phyloP scores from a whole-genome alignment of 2,888 invertebrate genomes.

The Euzophera pinguis region DNA sequence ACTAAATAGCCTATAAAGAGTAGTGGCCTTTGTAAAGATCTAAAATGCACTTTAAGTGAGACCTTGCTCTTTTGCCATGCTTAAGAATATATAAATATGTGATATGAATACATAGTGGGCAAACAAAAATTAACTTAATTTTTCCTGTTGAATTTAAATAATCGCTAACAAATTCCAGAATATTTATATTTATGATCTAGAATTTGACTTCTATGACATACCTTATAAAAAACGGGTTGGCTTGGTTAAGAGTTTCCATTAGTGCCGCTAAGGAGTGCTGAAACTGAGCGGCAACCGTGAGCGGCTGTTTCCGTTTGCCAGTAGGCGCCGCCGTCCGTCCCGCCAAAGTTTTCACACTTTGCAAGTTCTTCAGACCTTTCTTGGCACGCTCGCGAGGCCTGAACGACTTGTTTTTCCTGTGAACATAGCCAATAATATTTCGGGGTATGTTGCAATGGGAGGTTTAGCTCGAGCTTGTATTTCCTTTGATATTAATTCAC shows the following conservation, averaged over 20 bases:
- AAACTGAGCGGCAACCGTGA: constrained; percentile 97
- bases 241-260: constrained; percentile 95
- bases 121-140: no score
- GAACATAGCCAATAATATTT: constrained; percentile 15
- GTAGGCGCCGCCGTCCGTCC: constrained; percentile 84
- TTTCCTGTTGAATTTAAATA: no score
- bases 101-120: no score
- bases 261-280: constrained; percentile 94
- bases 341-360: constrained; percentile 94
- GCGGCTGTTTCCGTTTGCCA: constrained; percentile 89
- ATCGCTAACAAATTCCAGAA: no score
- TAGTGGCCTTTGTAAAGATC: no score
- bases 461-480: constrained; percentile 7
- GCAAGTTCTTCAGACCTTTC: constrained; percentile 93
- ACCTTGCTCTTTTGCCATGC: no score
- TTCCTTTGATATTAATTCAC: neutral
- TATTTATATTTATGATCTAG: no score
- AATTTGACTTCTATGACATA: constrained; percentile 19
- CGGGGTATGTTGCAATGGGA: neutral
- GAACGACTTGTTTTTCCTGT: constrained; percentile 95
- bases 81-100: no score
- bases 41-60: no score
- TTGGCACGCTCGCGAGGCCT: constrained; percentile 91
- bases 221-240: constrained; percentile 80
- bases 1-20: no score